Evolutionary conservation across 1,140 invertebrate genomes (phyloP), one percentile per base, ranked within the genome.

Genomic region (Drosophila simulans): DNA sequence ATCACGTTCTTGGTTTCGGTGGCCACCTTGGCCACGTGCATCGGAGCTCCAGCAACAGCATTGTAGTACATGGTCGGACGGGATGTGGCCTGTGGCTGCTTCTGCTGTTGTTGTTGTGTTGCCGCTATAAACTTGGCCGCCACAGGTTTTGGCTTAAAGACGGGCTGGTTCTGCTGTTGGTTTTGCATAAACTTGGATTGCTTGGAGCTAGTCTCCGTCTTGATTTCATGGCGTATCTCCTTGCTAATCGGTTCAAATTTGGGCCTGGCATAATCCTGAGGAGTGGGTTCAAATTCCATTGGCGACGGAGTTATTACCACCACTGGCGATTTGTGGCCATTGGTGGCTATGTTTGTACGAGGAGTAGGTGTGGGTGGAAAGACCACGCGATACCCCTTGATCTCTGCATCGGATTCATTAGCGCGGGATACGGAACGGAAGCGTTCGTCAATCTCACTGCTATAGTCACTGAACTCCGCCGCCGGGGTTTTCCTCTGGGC

Each of bases 401-500:
- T 93, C 35, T 95, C 94, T 0, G 92, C 85, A 56, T 94, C 93
- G 1, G 93, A 93, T 65, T 94, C 93, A 37, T 91, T 91, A 11
- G 94, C 93, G 2, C 93, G 92, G 94, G 95, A 96, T 25, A 94
- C 92, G 0, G 95, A 93, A 53, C 94, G 93, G 79, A 95, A 95
- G 65, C 93, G 93, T 35, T 93, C 93, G 53, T 96, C 95, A 64
- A 95, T 95, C 81, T 97, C 95, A 81, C 95, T 96, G 91, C 96
- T 95, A 74, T 96, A 96, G 80, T 96, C 96, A 80, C 95, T 95
- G 81, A 95, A 96, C 92, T 96, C 95, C 48, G 95, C 94, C 77
- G 84, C 95, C 94, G 49, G 95, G 84, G 92, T 96, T 95, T 94
- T 95, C 94, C 39, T 94, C 94, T 71, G 95, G 93, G 92, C 94